Conservation (phyloP, 2,113 vertebrate genomes). For the Myiozetetes cayanensis region DNA sequence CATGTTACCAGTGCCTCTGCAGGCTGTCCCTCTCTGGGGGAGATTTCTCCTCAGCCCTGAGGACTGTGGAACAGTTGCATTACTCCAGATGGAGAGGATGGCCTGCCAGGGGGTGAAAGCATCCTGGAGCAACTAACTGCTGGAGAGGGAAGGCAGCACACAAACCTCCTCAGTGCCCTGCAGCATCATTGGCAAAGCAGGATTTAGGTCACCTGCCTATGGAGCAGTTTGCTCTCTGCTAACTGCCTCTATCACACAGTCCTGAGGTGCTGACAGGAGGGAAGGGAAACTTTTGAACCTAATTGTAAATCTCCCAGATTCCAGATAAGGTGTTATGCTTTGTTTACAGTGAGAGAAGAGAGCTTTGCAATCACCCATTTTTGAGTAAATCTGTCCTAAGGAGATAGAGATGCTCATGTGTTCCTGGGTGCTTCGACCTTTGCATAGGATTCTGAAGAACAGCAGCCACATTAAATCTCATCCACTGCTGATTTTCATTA, state of each 20-base stretch:
- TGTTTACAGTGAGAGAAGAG: neutral
- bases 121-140: neutral
- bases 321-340: neutral
- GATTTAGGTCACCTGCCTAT: neutral
- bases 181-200: neutral
- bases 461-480: neutral
- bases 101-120: neutral
- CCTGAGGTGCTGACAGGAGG: neutral
- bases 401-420: neutral
- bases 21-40: neutral
- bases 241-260: neutral
- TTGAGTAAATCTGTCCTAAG: neutral
- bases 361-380: neutral
- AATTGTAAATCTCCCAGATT: no score
- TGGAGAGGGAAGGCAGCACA: neutral
- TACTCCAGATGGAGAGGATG: neutral
- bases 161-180: neutral
- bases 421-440: neutral
- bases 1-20: neutral
- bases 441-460: rapidly evolving
- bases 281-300: neutral
- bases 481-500: neutral
- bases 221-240: neutral
- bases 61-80: neutral
- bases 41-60: neutral